Percentiles rank a stretch among this genome's conserved stretches.
Conservation (phyloP, 2,888 invertebrate genomes). For the Clunio marinus region DNA sequence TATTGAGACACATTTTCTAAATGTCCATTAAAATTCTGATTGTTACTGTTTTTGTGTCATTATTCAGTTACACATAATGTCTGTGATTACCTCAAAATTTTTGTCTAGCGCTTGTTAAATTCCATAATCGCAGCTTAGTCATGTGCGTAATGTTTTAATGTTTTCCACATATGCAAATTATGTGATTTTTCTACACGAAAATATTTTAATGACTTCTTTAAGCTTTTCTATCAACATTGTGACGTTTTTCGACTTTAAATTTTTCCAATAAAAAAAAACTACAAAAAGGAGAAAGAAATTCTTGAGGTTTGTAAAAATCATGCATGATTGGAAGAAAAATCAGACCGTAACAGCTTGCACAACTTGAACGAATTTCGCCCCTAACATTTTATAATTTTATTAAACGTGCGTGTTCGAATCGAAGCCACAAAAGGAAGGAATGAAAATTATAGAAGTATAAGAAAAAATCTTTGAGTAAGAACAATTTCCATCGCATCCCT, state of each 20-base stretch:
- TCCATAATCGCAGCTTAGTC: conserved; percentile 20
- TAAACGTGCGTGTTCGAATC: conserved; percentile 36
- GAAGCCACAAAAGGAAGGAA: conserved; percentile 22
- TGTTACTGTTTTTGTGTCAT: not conserved
- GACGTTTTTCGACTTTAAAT: too few relatives aligned
- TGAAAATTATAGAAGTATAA: too few relatives aligned
- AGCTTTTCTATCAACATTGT: too few relatives aligned
- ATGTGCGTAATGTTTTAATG: conserved; percentile 25
- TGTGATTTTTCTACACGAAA: conserved; percentile 15
- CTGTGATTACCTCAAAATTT: not conserved
- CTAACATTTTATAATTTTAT: conserved; percentile 38
- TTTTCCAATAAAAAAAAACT: too few relatives aligned
- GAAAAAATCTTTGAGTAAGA: not conserved
- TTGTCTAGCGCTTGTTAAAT: not conserved
- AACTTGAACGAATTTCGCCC: conserved; percentile 10
- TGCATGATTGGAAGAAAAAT: conserved; percentile 21
- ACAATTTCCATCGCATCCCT: too few relatives aligned
- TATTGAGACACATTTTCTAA: conserved; percentile 16
- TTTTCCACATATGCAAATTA: conserved; percentile 38
- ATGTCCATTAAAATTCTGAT: conserved; percentile 33
- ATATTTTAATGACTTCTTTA: too few relatives aligned
- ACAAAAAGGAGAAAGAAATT: not conserved
- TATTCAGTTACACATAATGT: not conserved
- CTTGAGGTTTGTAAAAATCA: conserved; percentile 1
- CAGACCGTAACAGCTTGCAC: conserved; percentile 35